Percentiles rank a stretch among this genome's conserved stretches.
These are phyloP conservation scores for Lutjanus erythropterus DNA, from an alignment of 2,113 vertebrate genomes.

Conservation along the genomic window DNA sequence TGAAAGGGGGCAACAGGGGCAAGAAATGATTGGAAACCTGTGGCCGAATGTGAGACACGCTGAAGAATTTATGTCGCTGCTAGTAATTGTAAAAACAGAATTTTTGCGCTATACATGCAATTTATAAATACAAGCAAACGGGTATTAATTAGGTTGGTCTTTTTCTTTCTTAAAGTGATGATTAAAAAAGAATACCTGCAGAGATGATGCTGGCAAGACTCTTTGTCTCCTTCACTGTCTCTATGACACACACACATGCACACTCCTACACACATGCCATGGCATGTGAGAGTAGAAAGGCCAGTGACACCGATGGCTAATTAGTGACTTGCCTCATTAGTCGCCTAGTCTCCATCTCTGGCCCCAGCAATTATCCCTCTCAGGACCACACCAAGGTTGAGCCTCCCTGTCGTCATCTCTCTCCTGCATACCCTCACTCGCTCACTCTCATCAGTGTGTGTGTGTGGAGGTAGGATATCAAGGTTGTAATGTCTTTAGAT, in stretches of 20 bases:
- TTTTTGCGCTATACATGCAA: not conserved
- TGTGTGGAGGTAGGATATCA: not conserved
- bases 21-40: constrained; percentile 3
- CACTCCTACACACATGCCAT: constrained; percentile 22
- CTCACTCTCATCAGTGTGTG: not conserved
- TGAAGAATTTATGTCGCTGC: not conserved
- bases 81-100: not conserved
- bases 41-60: not conserved
- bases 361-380: constrained; percentile 68
- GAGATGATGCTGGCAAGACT: constrained; percentile 23
- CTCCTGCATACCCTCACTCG: not conserved
- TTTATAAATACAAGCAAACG: not conserved
- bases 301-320: constrained; percentile 73
- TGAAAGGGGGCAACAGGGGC: not conserved
- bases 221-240: not conserved
- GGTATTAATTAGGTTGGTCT: not conserved
- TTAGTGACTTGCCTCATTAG: constrained; percentile 80
- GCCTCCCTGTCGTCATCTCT: constrained; percentile 33
- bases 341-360: constrained; percentile 62
- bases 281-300: constrained; percentile 57
- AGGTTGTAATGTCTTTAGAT: not conserved
- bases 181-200: constrained; percentile 21
- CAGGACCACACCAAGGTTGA: constrained; percentile 68
- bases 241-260: not conserved
- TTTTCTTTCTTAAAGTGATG: constrained; percentile 12